phyloP scores from a whole-genome alignment of 2,113 vertebrate species.

The Carollia perspicillata region DNA sequence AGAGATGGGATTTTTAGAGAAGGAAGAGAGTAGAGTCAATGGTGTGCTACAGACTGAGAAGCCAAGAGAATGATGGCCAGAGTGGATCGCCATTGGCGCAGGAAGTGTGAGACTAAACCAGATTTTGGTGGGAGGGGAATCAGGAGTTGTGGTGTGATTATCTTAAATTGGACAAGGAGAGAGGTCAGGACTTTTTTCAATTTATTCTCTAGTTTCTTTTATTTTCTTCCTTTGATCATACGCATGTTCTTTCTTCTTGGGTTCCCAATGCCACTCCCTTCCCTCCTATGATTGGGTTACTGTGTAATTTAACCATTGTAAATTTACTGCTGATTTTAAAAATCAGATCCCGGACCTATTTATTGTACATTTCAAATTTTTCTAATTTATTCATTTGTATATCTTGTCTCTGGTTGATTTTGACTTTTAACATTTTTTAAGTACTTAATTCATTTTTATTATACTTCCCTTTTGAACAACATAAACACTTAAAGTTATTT shows the following conservation, averaged over 20 bases:
- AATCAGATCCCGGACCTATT: not conserved
- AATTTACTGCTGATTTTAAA: not conserved
- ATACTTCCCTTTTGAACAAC: not conserved
- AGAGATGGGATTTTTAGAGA: not conserved
- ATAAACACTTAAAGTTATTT: not conserved
- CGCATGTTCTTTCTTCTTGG: not conserved
- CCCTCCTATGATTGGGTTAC: not conserved
- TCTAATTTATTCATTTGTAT: not conserved
- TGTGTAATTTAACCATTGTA: not conserved
- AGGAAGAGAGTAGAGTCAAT: not conserved
- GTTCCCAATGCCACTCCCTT: accelerated
- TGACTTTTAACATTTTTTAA: not conserved
- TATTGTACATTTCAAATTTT: not conserved
- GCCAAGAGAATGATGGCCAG: not conserved
- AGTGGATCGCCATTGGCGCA: not conserved
- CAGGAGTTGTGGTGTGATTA: not conserved
- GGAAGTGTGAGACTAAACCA: not conserved
- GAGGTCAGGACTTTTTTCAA: not conserved
- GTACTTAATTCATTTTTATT: not conserved
- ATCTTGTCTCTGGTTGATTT: not conserved
- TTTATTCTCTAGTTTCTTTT: not conserved
- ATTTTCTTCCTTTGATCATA: not conserved
- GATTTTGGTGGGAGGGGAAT: not conserved
- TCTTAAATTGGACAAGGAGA: not conserved
- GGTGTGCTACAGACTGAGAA: not conserved